Evolutionary conservation across 2,888 invertebrate species (phyloP).

Genomic region (Caenorhabditis sinica): DNA sequence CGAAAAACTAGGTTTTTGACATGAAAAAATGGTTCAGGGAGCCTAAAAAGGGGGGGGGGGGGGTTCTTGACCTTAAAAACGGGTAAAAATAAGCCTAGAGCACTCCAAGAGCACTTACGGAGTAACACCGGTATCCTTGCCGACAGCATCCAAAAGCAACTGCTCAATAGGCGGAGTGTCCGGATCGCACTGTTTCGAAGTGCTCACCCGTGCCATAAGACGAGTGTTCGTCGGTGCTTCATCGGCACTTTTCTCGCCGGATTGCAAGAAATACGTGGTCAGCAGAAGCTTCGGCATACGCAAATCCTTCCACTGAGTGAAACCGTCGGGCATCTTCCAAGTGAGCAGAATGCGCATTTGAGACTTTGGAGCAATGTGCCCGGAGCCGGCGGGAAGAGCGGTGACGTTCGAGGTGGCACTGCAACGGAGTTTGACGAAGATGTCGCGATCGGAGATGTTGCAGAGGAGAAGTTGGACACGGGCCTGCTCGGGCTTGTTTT

Average conservation of each 20-base stretch:
- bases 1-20: no score
- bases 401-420: conserved; percentile 72
- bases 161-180: conserved; percentile 76
- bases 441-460: conserved; percentile 78
- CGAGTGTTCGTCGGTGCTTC: conserved; percentile 68
- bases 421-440: conserved; percentile 74
- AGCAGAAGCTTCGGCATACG: conserved; percentile 74
- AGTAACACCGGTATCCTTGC: conserved; percentile 59
- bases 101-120: no score
- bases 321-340: conserved; percentile 72
- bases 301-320: conserved; percentile 71
- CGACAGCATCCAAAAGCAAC: conserved; percentile 76
- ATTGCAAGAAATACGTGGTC: conserved; percentile 69
- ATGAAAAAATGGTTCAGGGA: no score
- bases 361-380: conserved; percentile 76
- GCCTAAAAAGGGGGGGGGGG: neutral
- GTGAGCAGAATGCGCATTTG: conserved; percentile 75
- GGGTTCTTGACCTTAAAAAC: neutral
- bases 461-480: conserved; percentile 77
- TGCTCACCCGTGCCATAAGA: conserved; percentile 63
- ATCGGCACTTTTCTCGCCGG: conserved; percentile 60
- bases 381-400: conserved; percentile 73
- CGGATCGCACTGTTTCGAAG: conserved; percentile 69
- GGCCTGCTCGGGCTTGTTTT: conserved; percentile 64
- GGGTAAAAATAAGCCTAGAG: neutral